A percentile compares a stretch with the other conserved stretches of the same genome.
Conservation (phyloP, 2,797 vertebrate genomes). For the Adelosebastes latens region DNA sequence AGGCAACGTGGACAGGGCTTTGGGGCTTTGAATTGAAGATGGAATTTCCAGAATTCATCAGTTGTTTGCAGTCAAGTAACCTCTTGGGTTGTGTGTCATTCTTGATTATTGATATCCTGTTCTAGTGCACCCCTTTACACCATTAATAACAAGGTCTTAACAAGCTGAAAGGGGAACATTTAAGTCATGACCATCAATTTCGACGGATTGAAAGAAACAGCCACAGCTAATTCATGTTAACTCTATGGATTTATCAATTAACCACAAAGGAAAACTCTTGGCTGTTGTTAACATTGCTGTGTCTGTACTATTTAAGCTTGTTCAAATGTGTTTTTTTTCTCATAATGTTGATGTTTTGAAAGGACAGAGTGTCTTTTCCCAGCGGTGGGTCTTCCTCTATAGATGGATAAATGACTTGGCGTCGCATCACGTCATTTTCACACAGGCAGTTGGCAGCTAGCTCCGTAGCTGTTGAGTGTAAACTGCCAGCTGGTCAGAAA, state of each 20-base stretch:
- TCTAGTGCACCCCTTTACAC: background rate
- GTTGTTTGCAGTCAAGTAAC: background rate
- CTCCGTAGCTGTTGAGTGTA: background rate
- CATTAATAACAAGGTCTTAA: background rate
- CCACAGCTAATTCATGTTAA: background rate
- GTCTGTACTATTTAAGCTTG: background rate
- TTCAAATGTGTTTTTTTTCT: background rate
- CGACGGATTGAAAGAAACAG: background rate
- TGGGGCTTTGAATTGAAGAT: background rate
- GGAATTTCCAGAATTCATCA: background rate
- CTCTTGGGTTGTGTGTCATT: background rate
- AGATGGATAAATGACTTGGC: background rate
- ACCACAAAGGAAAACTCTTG: background rate
- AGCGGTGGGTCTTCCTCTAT: background rate
- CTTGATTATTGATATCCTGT: background rate
- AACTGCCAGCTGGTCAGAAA: background rate
- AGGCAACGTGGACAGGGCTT: background rate
- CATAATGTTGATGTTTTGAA: background rate
- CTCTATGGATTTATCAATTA: background rate
- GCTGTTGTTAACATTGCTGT: background rate
- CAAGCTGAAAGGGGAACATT: background rate
- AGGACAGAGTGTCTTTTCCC: background rate
- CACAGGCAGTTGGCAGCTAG: background rate
- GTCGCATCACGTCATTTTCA: background rate
- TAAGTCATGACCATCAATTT: background rate